Evolutionary conservation across 2,113 vertebrate genomes (phyloP), one percentile per base, ranked within the genome.

Genomic region (Gavialis gangeticus): DNA sequence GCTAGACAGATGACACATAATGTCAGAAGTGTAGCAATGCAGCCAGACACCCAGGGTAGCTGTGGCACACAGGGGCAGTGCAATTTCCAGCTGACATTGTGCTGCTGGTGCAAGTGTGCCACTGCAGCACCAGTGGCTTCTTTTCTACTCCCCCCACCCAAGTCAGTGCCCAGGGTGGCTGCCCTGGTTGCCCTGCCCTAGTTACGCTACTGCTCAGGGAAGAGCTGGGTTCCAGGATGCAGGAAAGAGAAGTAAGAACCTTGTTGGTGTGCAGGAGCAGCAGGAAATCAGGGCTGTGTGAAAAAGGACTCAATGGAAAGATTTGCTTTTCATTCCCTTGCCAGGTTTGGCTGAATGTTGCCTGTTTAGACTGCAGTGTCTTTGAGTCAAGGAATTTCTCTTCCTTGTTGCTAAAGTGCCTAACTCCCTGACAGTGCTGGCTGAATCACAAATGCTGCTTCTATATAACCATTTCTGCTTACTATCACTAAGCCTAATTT

Each of bases 261-360:
- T 73, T 15, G 46, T 6, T 24, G 69, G 34, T 24, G 21, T 37
- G 19, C 69, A 73, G 34, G 46, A 46, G 19, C 37, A 25, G 21
- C 21, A 19, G 37, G 69, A 73, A 46, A 18, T 7, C 24, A 6
- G 34, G 21, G 34, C 24, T 37, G 69, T 13, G 25, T 73, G 24
- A 73, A 73, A 46, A 30, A 37, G 46, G 34, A 73, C 5, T 1
- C 4, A 56, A 67, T 69, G 63, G 12, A 69, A 28, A 66, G 4
- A 18, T 34, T 56, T 84, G 28, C 62, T 63, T 27, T 5, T 10
- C 64, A 37, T 89, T 58, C 15, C 10, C 73, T 91, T 56, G 27
- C 62, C 30, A 5, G 57, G 16, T 19, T 54, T 19, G 67, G 25
- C 6, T 10, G 57, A 14, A 24, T 0, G 0, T 0, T 88, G 79